Evolutionary conservation across 2,113 vertebrate species (phyloP).

Genomic region (Ptyas mucosa): DNA sequence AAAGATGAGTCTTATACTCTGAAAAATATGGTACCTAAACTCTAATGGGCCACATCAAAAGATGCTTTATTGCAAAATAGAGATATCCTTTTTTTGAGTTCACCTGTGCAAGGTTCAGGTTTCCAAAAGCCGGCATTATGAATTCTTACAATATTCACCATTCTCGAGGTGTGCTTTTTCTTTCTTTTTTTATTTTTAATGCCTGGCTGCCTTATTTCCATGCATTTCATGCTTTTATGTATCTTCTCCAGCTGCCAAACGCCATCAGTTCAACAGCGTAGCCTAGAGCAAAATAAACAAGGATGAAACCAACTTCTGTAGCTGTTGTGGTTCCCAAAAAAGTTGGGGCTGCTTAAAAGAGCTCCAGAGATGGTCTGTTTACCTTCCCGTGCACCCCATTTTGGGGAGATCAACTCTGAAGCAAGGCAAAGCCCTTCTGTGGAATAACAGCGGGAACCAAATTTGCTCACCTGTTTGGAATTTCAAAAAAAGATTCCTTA

Average conservation of each 20-base stretch:
- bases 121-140: not conserved
- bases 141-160: not conserved
- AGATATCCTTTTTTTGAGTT: not conserved
- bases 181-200: not conserved
- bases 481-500: not conserved
- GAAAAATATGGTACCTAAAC: too few species aligned
- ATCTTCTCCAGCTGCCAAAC: not conserved
- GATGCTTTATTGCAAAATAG: not conserved
- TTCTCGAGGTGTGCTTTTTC: not conserved
- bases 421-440: not conserved
- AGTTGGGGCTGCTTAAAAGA: not conserved
- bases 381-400: not conserved
- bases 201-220: not conserved
- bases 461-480: not conserved
- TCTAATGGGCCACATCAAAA: too few species aligned
- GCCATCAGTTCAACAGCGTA: not conserved
- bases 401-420: not conserved
- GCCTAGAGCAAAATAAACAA: not conserved
- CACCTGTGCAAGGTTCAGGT: not conserved
- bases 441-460: too few species aligned
- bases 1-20: too few species aligned
- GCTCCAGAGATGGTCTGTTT: not conserved
- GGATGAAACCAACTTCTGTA: not conserved
- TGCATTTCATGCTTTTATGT: not conserved
- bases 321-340: not conserved